Conservation (phyloP, 37 sponge, comb jelly and placozoan species). For the Aplysina aerophoba region DNA sequence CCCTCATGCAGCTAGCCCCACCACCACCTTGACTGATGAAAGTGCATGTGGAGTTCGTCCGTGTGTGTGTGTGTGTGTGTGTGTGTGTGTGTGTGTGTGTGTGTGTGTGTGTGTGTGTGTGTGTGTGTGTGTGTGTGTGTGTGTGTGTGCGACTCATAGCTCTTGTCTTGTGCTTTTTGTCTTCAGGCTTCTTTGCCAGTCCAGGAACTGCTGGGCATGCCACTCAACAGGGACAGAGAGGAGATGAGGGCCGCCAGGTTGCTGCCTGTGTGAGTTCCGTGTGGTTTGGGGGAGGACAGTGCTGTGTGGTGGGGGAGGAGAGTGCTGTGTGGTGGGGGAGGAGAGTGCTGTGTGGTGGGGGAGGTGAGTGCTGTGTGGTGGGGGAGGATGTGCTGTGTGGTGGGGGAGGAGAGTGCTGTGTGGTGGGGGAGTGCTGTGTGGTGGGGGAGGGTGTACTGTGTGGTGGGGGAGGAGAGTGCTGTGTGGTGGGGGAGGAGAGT, state of each 20-base stretch:
- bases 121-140: too few relatives aligned
- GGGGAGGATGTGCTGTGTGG: not conserved
- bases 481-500: not conserved
- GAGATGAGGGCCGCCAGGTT: conserved; percentile 53
- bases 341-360: not conserved
- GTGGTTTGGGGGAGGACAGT: not conserved
- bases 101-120: too few relatives aligned
- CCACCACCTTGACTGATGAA: not conserved
- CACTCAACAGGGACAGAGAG: conserved; percentile 61
- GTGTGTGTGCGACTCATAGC: too few relatives aligned
- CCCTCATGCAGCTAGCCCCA: not conserved
- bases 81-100: too few relatives aligned
- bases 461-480: not conserved
- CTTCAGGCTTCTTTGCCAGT: conserved; percentile 68
- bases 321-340: not conserved
- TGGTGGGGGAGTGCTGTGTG: too few relatives aligned
- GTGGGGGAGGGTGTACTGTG: not conserved
- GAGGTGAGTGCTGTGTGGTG: not conserved
- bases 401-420: not conserved
- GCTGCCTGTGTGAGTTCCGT: conserved; percentile 58
- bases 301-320: not conserved
- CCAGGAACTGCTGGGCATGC: conserved; percentile 62
- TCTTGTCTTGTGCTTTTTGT: not conserved
- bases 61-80: too few relatives aligned
- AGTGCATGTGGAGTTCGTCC: too few relatives aligned